phyloP scores from a whole-genome alignment of 2,888 invertebrate species.

The Pherbina coryleti region DNA sequence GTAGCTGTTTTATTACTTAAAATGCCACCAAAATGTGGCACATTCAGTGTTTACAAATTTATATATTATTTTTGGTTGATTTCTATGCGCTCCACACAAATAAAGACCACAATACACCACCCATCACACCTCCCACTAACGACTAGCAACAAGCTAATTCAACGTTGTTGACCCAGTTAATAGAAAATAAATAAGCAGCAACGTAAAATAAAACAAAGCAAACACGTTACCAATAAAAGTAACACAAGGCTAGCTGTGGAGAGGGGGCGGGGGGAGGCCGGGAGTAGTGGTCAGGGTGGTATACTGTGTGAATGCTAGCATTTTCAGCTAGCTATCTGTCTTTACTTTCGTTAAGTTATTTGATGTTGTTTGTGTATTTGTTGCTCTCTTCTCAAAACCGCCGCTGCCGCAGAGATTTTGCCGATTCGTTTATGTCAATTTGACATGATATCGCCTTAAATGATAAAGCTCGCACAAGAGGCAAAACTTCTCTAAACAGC shows the following conservation, averaged over 20 bases:
- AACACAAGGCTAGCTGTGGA: conserved; percentile 3
- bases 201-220: conserved; percentile 6
- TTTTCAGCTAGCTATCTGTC: neutral
- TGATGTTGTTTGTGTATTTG: conserved; percentile 2
- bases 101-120: neutral
- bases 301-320: neutral
- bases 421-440: neutral
- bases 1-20: neutral
- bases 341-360: conserved; percentile 32
- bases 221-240: conserved; percentile 22
- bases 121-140: no score
- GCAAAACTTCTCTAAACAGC: neutral
- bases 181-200: neutral
- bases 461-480: neutral
- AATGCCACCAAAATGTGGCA: neutral
- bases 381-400: neutral
- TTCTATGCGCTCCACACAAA: neutral
- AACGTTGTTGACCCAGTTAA: conserved; percentile 31
- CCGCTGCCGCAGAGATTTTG: neutral
- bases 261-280: neutral
- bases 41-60: conserved; percentile 9
- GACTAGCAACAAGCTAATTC: neutral
- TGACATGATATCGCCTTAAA: neutral
- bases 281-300: neutral
- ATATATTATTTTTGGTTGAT: neutral